Evolutionary conservation across 2,113 vertebrate genomes (phyloP), one percentile per base, ranked within the genome.

Genomic region (Gymnarchus niloticus): DNA sequence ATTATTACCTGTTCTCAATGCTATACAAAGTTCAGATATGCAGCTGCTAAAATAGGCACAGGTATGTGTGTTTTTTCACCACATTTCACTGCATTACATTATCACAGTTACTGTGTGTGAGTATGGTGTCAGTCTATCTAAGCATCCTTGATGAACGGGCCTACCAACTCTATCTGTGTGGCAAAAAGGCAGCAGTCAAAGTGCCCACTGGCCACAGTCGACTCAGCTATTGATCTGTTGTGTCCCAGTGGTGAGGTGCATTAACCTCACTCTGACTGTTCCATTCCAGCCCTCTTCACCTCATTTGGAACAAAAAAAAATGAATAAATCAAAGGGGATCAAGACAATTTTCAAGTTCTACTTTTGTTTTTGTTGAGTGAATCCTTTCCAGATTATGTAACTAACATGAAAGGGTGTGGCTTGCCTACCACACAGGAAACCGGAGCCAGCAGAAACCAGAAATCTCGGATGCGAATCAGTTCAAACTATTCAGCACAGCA

Each of bases 181-280:
- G 77, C 33, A 54, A 12, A 14, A 37, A 37, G 61, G 12, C 61
- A 14, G 12, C 28, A 37, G 61, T 28, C 37, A 80, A 10, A 19
- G 41, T 49, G 76, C 37, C 76, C 14, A 51, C 52, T 78, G 82
- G 76, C 84, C 25, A 14, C 77, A 81, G 86, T 28, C 37, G 3
- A 6, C 82, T 19, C 37, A 37, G 52, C 37, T 44, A 85, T 81
- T 56, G 57, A 87, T 81, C 83, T 81, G 28, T 73, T 57, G 37
- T 76, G 49, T 85, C 86, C 48, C 23, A n/a, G 51, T 23, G 14
- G 56, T 52, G 25, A 33, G 83, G 56, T 3, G 25, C 56, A 46
- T 80, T 41, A 78, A 2, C 23, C 56, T 57, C 76, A 46, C 41
- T 23, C 76, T 28, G 5, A 8, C 61, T 69, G 23, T 49, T 44